phyloP scores from a whole-genome alignment of 1,140 invertebrate genomes.

The Belonocnema kinseyi region DNA sequence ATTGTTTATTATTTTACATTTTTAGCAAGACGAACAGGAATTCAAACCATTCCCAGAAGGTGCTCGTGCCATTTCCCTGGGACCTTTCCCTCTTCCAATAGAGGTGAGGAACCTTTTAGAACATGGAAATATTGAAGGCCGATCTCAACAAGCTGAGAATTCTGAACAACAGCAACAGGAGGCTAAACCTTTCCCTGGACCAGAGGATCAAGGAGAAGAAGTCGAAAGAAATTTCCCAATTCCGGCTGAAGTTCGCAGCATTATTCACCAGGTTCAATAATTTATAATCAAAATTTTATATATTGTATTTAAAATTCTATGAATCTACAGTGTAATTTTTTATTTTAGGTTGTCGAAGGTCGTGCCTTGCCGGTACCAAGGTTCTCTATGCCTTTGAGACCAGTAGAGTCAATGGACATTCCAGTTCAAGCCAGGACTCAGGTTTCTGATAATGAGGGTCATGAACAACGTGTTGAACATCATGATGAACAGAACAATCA shows the following conservation, averaged over 20 bases:
- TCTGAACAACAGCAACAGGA: constrained; percentile 63
- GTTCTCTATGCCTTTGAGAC: constrained; percentile 61
- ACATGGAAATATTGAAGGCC: constrained; percentile 67
- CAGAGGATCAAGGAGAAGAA: constrained; percentile 65
- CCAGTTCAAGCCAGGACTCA: constrained; percentile 65
- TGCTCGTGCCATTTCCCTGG: constrained; percentile 62
- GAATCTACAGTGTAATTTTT: background rate
- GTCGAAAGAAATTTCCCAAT: constrained; percentile 65
- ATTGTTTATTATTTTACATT: constrained; percentile 6
- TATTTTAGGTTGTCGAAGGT: constrained; percentile 63
- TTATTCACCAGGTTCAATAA: constrained; percentile 66
- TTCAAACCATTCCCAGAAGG: constrained; percentile 68
- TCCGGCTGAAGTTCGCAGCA: constrained; percentile 65
- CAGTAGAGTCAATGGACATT: constrained; percentile 66
- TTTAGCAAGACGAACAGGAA: constrained; percentile 58
- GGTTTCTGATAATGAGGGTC: constrained; percentile 55
- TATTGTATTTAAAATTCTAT: background rate
- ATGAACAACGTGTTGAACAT: constrained; percentile 68
- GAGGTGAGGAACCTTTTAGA: constrained; percentile 70
- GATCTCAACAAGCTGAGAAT: constrained; percentile 54
- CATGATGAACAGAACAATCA: constrained; percentile 66
- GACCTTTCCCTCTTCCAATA: constrained; percentile 66
- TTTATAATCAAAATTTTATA: constrained; percentile 9
- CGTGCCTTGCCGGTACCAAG: constrained; percentile 64
- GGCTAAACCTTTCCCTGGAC: constrained; percentile 61